These are phyloP conservation scores for Julus scanicus DNA, from an alignment of 2,888 invertebrate species.

Conservation along the genomic window DNA sequence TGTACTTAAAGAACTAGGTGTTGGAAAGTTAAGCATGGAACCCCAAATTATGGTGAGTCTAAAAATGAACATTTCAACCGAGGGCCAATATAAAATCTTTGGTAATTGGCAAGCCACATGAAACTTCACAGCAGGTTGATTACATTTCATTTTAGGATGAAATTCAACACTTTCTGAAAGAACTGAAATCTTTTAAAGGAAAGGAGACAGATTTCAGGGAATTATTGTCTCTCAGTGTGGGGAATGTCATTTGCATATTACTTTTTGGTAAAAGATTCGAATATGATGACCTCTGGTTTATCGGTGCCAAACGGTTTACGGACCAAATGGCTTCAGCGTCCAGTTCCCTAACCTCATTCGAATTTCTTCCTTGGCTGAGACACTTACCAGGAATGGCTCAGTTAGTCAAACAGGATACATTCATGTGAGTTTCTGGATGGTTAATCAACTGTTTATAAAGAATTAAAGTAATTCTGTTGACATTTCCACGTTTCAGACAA, in stretches of 20 bases:
- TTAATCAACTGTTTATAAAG: no score
- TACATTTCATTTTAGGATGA: slow-evolving; percentile 37
- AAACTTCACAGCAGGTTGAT: no score
- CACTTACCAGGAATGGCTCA: slow-evolving; percentile 10
- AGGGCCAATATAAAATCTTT: no score
- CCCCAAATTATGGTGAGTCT: no score
- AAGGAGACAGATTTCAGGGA: background rate
- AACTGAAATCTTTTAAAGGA: background rate
- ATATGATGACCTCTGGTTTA: slow-evolving; percentile 41
- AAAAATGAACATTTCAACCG: no score
- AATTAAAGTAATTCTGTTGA: no score
- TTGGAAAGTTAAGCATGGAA: no score
- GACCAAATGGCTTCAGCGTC: background rate
- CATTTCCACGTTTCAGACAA: background rate
- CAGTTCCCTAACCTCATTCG: background rate
- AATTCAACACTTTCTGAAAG: slow-evolving; percentile 48
- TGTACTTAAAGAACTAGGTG: no score
- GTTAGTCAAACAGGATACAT: background rate
- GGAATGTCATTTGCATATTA: slow-evolving; percentile 44
- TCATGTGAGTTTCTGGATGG: background rate
- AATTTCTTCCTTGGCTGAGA: slow-evolving; percentile 51
- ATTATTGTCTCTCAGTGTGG: slow-evolving; percentile 15
- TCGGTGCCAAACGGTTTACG: background rate
- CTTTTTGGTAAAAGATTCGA: slow-evolving; percentile 44
- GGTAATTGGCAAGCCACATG: no score